Conservation (phyloP, 2,113 vertebrate species). For the Cololabis saira region DNA sequence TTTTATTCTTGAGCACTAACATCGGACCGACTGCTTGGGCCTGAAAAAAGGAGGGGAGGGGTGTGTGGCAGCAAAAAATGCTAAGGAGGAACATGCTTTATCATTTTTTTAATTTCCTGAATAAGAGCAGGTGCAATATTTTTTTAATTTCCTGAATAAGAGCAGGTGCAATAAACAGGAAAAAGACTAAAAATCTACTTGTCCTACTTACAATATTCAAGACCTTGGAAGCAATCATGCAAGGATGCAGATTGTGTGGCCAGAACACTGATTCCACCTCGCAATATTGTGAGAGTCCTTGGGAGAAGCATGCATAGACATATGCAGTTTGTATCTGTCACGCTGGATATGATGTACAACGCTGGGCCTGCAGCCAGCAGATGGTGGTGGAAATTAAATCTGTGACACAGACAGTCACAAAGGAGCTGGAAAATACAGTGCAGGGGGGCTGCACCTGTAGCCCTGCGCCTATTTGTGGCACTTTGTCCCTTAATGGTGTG, state of each 20-base stretch:
- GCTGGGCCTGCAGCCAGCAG: slow-evolving; percentile 79
- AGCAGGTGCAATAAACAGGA: background rate
- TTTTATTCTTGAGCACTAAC: background rate
- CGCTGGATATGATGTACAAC: slow-evolving; percentile 76
- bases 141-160: background rate
- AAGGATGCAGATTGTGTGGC: slow-evolving; percentile 61
- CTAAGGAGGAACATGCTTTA: too few species aligned
- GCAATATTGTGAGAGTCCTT: slow-evolving; percentile 80
- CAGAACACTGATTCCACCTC: slow-evolving; percentile 59
- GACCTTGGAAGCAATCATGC: slow-evolving; percentile 52
- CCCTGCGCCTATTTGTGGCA: slow-evolving; percentile 13
- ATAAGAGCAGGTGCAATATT: background rate
- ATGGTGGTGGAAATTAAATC: slow-evolving; percentile 82
- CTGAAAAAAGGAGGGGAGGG: background rate
- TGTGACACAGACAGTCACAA: slow-evolving; percentile 70
- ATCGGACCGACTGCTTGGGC: background rate
- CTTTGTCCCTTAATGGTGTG: slow-evolving; percentile 2
- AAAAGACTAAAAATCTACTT: slow-evolving; percentile 8
- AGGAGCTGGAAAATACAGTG: slow-evolving; percentile 60
- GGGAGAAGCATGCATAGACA: slow-evolving; percentile 75
- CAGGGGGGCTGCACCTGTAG: slow-evolving; percentile 64
- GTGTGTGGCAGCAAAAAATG: too few species aligned
- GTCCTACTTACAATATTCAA: slow-evolving; percentile 7
- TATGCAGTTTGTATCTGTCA: slow-evolving; percentile 82
- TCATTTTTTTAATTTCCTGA: background rate